Conservation (phyloP, 2,113 vertebrate species). For the Tenrec ecaudatus region DNA sequence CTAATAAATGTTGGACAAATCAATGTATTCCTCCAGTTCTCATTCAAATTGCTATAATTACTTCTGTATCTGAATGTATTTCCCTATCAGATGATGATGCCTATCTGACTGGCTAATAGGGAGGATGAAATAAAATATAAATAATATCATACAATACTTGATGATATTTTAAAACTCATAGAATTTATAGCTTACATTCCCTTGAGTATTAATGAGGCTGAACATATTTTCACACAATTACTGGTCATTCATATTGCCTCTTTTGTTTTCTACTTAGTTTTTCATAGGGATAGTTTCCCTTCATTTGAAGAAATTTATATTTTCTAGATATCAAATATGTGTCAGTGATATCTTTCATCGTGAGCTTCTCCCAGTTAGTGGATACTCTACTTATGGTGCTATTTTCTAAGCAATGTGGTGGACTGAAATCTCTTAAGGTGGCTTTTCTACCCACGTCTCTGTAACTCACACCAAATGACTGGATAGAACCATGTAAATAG, state of each 20-base stretch:
- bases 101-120: not conserved
- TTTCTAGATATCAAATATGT: not conserved
- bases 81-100: conserved; percentile 43
- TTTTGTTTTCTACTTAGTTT: not conserved
- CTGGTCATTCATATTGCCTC: not conserved
- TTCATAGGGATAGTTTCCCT: not conserved
- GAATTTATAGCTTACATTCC: not conserved
- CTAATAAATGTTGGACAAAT: not conserved
- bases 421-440: no score
- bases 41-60: conserved; percentile 11
- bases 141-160: not conserved
- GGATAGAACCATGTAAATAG: no score
- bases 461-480: no score
- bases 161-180: not conserved
- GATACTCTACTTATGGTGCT: not conserved
- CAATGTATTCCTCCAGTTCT: not conserved
- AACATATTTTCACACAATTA: not conserved
- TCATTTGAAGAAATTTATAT: not conserved
- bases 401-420: not conserved
- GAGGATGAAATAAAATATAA: conserved; percentile 13
- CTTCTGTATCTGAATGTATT: not conserved
- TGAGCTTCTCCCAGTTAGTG: not conserved
- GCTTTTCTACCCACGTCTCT: no score
- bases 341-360: not conserved
- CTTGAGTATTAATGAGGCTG: not conserved